Evolutionary conservation across 2,113 vertebrate genomes (phyloP).

Genomic region (Uria lomvia): DNA sequence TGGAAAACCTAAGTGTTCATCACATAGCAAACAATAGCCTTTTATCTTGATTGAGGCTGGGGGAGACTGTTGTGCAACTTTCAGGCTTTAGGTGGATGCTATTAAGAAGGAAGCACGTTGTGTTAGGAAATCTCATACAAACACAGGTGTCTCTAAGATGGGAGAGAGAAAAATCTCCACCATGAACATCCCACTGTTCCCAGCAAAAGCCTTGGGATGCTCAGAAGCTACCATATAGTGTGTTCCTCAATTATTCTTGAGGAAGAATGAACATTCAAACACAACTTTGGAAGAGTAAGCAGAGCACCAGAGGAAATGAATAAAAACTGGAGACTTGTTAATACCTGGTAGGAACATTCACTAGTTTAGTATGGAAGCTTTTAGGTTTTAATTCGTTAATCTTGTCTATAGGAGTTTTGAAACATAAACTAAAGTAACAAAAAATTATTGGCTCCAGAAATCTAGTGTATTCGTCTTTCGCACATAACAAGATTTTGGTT

Average conservation of each 20-base stretch:
- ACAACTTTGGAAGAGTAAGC: not conserved
- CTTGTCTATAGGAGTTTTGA: not conserved
- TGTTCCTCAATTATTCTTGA: not conserved
- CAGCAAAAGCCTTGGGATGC: not conserved
- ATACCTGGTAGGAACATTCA: not conserved
- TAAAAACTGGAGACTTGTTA: not conserved
- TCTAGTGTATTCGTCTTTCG: not conserved
- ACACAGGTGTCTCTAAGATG: no score
- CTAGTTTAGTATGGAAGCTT: not conserved
- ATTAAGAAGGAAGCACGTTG: not conserved
- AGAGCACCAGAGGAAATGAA: not conserved
- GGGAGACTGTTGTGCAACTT: not conserved
- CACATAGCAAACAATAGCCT: not conserved
- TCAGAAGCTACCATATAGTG: not conserved
- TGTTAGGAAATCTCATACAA: not conserved
- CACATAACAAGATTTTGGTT: not conserved
- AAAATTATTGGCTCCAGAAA: not conserved
- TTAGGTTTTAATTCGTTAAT: not conserved
- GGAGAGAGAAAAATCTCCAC: not conserved
- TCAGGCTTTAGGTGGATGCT: not conserved
- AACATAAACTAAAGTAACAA: not conserved
- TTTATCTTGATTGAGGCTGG: not conserved
- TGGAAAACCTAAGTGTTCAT: not conserved
- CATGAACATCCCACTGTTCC: not conserved
- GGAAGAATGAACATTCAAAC: not conserved